Evolutionary conservation across 1,140 invertebrate genomes (phyloP).

Genomic region (honey bee (Apis mellifera)): Amel_HAv3.1 CM009942.2:4197501-4198000

Average conservation of each 20-base stretch:
- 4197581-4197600: too few species aligned
- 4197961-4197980: conserved; percentile 65
- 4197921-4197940: conserved; percentile 58
- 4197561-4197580: too few species aligned
- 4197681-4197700: conserved; percentile 13
- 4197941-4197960: conserved; percentile 62
- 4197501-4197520: too few species aligned
- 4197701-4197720: conserved; percentile 20
- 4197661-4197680: conserved; percentile 11
- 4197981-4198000: conserved; percentile 49
- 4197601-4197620: too few species aligned
- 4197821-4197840: conserved; percentile 69
- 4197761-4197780: conserved; percentile 47
- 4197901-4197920: conserved; percentile 60
- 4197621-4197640: neutral
- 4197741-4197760: conserved; percentile 80
- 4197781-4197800: conserved; percentile 27
- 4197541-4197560: too few species aligned
- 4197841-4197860: conserved; percentile 69
- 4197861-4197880: conserved; percentile 72
- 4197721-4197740: conserved; percentile 58
- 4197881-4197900: conserved; percentile 60
- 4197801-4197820: conserved; percentile 81
- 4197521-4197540: too few species aligned
- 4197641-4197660: neutral